Evolutionary conservation across 2,113 vertebrate species (phyloP).

Genomic region (Columba livia): DNA sequence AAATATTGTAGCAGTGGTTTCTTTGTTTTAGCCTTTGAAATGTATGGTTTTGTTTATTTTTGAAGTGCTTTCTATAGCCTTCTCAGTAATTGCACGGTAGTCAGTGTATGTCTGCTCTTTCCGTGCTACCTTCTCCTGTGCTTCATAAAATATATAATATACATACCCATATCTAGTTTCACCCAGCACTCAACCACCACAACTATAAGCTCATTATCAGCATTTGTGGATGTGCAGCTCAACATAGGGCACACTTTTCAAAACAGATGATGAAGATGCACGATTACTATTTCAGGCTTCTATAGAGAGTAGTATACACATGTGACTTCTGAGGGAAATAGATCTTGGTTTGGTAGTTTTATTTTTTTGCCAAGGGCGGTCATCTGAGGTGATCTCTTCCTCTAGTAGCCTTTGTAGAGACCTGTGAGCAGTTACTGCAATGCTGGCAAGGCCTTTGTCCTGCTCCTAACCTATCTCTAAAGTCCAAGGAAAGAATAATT

Average conservation of each 20-base stretch:
- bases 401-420: background rate
- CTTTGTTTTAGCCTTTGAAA: background rate
- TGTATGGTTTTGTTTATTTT: background rate
- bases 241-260: background rate
- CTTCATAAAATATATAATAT: no score
- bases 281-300: background rate
- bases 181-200: background rate
- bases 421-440: background rate
- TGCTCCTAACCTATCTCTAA: background rate
- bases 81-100: background rate
- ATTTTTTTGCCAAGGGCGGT: background rate
- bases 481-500: background rate
- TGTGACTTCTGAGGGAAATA: background rate
- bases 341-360: background rate
- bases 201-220: background rate
- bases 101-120: background rate
- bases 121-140: background rate
- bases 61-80: background rate
- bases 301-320: background rate
- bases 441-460: background rate
- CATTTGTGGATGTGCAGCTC: background rate
- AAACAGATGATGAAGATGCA: background rate
- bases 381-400: fast-evolving
- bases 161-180: background rate
- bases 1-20: background rate